Conservation (phyloP, 2,888 invertebrate species). For the Amorpha juglandis region DNA sequence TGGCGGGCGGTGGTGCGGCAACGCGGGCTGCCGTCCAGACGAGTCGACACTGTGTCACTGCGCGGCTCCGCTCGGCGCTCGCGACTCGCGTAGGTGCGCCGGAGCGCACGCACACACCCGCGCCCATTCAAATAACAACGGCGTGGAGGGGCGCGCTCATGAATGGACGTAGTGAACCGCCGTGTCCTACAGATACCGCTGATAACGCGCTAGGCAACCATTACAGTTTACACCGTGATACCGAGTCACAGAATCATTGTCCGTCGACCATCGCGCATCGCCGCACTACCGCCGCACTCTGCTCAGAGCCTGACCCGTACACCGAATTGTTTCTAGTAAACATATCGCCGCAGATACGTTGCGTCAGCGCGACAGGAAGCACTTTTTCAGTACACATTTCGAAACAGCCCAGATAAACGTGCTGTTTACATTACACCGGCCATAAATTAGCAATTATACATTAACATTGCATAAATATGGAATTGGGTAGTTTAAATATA, state of each 20-base stretch:
- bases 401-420: conserved; percentile 46
- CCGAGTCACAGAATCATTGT: conserved; percentile 36
- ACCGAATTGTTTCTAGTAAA: conserved; percentile 45
- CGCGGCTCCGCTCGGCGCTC: conserved; percentile 28
- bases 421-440: conserved; percentile 39
- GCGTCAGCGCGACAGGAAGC: conserved; percentile 51
- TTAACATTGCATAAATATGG: conserved; percentile 18
- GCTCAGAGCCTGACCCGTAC: conserved; percentile 37
- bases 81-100: conserved; percentile 28
- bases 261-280: conserved; percentile 19
- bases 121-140: conserved; percentile 68
- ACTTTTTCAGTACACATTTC: conserved; percentile 41
- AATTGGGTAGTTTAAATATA: not conserved
- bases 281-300: no score
- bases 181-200: conserved; percentile 72
- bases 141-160: conserved; percentile 73
- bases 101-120: conserved; percentile 63
- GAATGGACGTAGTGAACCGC: conserved; percentile 80
- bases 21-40: conserved; percentile 59
- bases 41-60: conserved; percentile 30
- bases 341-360: conserved; percentile 40
- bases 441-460: conserved; percentile 13
- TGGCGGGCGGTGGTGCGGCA: conserved; percentile 50
- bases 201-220: conserved; percentile 72
- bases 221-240: conserved; percentile 69